Evolutionary conservation across 2,888 invertebrate genomes (phyloP), one percentile per base, ranked within the genome.

Genomic region (Idaea straminata): DNA sequence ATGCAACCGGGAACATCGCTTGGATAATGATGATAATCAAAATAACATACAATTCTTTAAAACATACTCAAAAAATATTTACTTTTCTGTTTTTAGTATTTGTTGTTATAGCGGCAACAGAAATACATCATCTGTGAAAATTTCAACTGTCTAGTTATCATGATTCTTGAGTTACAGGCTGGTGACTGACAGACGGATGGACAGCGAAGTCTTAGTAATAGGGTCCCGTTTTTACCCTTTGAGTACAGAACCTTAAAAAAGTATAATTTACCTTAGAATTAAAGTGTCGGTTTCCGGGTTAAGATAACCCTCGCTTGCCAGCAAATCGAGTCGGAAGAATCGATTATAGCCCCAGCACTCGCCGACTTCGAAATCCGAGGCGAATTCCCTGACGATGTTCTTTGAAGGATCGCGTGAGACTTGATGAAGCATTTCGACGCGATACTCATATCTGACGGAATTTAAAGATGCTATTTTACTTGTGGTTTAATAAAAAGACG

Each of bases 301-400:
- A 67, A 98, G 94, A 84, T 98, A 98, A 0, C 98, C 98, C 90
- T 98, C 98, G 74, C 96, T 96, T 59, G 97, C 97, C 65, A 98
- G 94, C 68, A 98, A 93, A 89, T 98, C 98, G 64, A 98, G 94
- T 58, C 98, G 93, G 89, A 98, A 98, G 91, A 98, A 98, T 63
- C 98, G 93, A 85, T 98, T 98, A 89, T 98, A 98, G 0, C 98
- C 98, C 98, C 98, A 98, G 83, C 98, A 98, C 93, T 98, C 98
- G 59, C 98, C 98, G 61, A 98, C 97, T 89, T 98, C 98, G 91
- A 98, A 98, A 90, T 98, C 98, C 0, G 98, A 98, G 0, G 98
- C 98, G 88, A 98, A 98, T 92, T 98, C 98, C 57, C 98, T 94
- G 35, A 98, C 97, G 72, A 98, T 98, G 83, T 98, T 98, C 93